Conservation (phyloP, 2,888 invertebrate species). For the Troides oblongomaculatus region DNA sequence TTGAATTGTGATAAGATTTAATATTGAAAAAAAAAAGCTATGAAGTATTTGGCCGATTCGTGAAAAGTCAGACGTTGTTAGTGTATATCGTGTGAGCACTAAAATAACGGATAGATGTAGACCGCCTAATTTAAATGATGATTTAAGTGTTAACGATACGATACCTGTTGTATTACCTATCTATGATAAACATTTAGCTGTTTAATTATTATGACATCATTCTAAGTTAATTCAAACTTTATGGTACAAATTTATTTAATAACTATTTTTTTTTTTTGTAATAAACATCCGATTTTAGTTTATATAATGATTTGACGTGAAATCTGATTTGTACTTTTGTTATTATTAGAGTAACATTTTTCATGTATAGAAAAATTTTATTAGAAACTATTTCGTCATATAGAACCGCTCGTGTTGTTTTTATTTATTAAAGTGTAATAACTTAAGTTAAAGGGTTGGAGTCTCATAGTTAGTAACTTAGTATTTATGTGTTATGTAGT, state of each 20-base stretch:
- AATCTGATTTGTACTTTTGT: too few relatives aligned
- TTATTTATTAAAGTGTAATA: neutral
- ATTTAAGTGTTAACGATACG: neutral
- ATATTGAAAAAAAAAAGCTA: neutral
- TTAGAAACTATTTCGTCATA: too few relatives aligned
- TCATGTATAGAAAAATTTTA: too few relatives aligned
- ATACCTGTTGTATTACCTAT: neutral
- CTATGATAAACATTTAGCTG: neutral
- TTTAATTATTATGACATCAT: neutral
- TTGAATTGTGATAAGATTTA: neutral
- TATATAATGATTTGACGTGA: too few relatives aligned
- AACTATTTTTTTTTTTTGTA: neutral
- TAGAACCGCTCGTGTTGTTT: neutral
- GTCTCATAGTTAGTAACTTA: constrained; percentile 57
- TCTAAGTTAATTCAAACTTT: neutral
- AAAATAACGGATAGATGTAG: neutral
- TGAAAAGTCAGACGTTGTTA: neutral
- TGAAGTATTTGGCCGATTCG: neutral
- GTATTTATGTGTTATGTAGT: constrained; percentile 51
- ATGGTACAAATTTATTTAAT: constrained; percentile 10
- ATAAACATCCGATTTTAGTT: too few relatives aligned
- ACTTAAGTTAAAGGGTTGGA: constrained; percentile 40
- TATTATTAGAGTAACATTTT: too few relatives aligned
- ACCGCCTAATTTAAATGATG: neutral
- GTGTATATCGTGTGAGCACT: neutral